A percentile compares a stretch with the other conserved stretches of the same genome.
Evolutionary conservation across 1,140 invertebrate species (phyloP).

Genomic region (Euwallacea fornicatus): DNA sequence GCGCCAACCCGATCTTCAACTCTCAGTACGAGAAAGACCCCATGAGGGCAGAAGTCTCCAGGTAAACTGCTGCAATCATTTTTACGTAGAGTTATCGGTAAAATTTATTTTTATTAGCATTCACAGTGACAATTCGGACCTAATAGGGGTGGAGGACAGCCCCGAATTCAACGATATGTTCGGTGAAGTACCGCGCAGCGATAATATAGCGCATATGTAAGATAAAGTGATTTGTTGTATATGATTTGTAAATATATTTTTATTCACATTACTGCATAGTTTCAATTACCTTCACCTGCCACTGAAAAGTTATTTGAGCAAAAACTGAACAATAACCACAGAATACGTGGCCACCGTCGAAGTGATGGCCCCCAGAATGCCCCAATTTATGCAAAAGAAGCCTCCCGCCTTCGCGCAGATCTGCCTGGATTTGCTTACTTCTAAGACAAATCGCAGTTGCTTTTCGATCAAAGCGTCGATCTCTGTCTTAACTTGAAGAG

Average conservation of each 20-base stretch:
- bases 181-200: neutral
- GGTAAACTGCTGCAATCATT: neutral
- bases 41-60: conserved; percentile 46
- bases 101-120: conserved; percentile 52
- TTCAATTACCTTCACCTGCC: too few species aligned
- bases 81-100: neutral
- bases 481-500: neutral
- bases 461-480: conserved; percentile 8
- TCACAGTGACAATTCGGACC: conserved; percentile 62
- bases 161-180: conserved; percentile 57
- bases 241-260: too few species aligned
- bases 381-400: conserved; percentile 22
- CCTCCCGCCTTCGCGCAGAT: conserved; percentile 13
- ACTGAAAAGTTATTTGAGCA: conserved; percentile 11
- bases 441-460: conserved; percentile 5
- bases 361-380: conserved; percentile 21
- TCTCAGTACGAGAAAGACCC: conserved; percentile 55
- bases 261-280: too few species aligned
- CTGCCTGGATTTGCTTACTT: conserved; percentile 9
- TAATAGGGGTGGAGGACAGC: conserved; percentile 66
- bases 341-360: conserved; percentile 28
- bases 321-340: conserved; percentile 29
- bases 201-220: too few species aligned
- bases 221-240: too few species aligned
- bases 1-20: conserved; percentile 67